Evolutionary conservation across 2,113 vertebrate genomes (phyloP).

Genomic region (Hyaena hyaena): DNA sequence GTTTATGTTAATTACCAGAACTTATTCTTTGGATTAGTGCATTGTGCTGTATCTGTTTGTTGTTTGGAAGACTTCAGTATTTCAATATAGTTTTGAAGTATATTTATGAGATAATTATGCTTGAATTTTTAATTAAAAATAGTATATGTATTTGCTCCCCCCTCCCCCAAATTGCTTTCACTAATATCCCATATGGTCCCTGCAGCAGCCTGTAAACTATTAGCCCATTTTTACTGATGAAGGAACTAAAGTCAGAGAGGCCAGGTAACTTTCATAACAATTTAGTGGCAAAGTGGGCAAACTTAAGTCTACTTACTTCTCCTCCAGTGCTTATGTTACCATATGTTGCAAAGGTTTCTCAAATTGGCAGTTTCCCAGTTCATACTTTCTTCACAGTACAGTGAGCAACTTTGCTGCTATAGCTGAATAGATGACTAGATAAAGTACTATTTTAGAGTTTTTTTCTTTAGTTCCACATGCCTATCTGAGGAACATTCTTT

Average conservation of each 20-base stretch:
- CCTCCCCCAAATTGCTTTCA: background rate
- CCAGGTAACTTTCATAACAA: background rate
- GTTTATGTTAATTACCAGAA: constrained; percentile 29
- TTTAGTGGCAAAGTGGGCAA: background rate
- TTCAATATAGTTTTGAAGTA: background rate
- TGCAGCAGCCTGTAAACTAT: background rate
- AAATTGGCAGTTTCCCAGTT: background rate
- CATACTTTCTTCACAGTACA: background rate
- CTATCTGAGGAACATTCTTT: background rate
- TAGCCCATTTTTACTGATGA: background rate
- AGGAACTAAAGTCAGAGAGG: background rate
- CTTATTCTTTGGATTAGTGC: constrained; percentile 13
- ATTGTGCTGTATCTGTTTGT: background rate
- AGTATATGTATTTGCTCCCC: background rate
- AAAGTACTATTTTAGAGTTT: background rate
- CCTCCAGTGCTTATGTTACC: background rate
- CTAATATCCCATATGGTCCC: background rate
- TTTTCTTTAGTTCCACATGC: background rate
- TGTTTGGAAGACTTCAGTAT: background rate
- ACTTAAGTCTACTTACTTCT: background rate
- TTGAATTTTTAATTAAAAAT: constrained; percentile 13
- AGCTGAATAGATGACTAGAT: background rate
- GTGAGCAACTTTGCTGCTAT: background rate
- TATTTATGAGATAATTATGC: constrained; percentile 31
- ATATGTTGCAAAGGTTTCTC: background rate